Base-by-base conservation (phyloP, 1,140 invertebrate genomes). In the Panagrolaimus sp. region DNA sequence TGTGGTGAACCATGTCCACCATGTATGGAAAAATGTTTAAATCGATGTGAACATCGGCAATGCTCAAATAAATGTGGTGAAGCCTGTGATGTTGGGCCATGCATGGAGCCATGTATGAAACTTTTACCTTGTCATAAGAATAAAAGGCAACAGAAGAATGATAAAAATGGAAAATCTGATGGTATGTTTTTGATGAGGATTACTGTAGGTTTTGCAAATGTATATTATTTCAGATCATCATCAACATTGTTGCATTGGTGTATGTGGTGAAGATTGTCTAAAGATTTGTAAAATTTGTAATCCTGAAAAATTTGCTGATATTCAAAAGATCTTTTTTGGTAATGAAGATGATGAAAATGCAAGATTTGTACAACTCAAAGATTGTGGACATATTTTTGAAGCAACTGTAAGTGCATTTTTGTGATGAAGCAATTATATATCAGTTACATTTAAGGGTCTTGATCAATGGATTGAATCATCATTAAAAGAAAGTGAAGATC, bases 301-400 rank as follows among this genome's bases (percentile, higher is more conserved):
- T 38, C 31, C 31, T 4, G 31, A 38, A 38, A 7, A 38, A 38
- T 38, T 38, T 38, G 31, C 31, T 4, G 7, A 38, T 4, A 38
- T 38, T 38, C 2, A 38, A 38, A 7, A 38, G 7, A 38, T 38
- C 7, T 78, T 84, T 16, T 84, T 85, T 71, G 84, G 84, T 7
- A 71, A 61, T 20, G 83, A 85, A 74, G 82, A 84, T 63, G 83
- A 84, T 31, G 66, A 64, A 25, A 80, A 83, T 68, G 67, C 78
- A 2, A 47, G 66, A 63, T 81, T 81, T 65, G 63, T 81, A 45
- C 57, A 69, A 16, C 68, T 81, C 3, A 63, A 72, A 23, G 79
- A 81, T 63, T 81, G 79, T 75, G 65, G 65, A n/a, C 79, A 81
- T 65, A 63, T 80, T 16, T 20, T 81, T 43, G 79, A 82, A 72